Evolutionary conservation across 1,140 invertebrate genomes (phyloP).

Genomic region (Holotrichia oblita): DNA sequence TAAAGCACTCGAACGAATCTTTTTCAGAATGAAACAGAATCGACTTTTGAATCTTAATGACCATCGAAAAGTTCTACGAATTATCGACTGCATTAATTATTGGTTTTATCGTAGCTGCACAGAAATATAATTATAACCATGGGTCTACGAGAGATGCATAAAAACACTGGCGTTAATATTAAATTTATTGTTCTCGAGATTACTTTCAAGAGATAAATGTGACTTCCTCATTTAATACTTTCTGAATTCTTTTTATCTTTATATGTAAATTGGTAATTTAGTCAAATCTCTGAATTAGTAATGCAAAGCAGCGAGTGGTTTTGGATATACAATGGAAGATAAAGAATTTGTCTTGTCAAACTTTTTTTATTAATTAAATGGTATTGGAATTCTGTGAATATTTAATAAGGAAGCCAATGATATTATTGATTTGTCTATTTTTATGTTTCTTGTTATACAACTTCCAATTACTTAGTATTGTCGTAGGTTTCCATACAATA

Average conservation of each 20-base stretch:
- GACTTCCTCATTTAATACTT: slow-evolving; percentile 8
- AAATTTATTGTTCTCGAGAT: slow-evolving; percentile 21
- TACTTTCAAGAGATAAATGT: slow-evolving; percentile 2
- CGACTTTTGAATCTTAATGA: slow-evolving; percentile 20
- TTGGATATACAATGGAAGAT: neutral
- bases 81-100: slow-evolving; percentile 18
- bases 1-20: neutral
- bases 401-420: too few species aligned
- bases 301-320: neutral
- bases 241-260: slow-evolving; percentile 3
- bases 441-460: too few species aligned
- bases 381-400: too few species aligned
- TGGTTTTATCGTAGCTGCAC: neutral
- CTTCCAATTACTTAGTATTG: too few species aligned
- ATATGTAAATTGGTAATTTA: slow-evolving; percentile 21
- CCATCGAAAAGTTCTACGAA: neutral
- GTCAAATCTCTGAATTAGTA: neutral
- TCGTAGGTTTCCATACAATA: too few species aligned
- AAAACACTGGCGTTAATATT: neutral
- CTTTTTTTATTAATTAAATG: too few species aligned
- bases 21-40: slow-evolving; percentile 16
- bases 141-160: neutral
- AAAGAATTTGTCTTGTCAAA: neutral
- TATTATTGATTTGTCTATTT: too few species aligned
- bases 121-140: slow-evolving; percentile 18